Evolutionary conservation across 2,888 invertebrate genomes (phyloP), one percentile per base, ranked within the genome.

Genomic region (Campoletis raptor): DNA sequence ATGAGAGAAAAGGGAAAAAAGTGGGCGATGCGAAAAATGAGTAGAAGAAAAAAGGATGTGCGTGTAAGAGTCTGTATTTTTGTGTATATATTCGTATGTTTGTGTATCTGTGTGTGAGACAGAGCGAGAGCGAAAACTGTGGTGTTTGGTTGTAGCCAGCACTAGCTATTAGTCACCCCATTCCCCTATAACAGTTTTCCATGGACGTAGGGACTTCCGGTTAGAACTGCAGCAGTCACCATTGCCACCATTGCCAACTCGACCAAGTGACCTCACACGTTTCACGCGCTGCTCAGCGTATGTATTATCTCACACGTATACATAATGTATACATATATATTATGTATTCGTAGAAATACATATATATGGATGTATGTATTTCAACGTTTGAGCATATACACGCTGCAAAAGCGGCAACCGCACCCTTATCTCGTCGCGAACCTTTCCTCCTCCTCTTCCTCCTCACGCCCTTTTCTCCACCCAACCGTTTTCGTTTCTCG

Each of bases 351-450:
- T 15, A n/a, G 24, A 18, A 12, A 48, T 15, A 48, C 30, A 12
- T 54, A 9, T 74, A 37, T n/a, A 0, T 36, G 30, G 30, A 54
- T 54, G 42, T 80, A 80, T 72, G 64, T 42, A 66, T 83, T 86
- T 84, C 79, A 82, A 79, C 79, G 57, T 87, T 81, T 70, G 67
- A 72, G 78, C 52, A n/a, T 81, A 70, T 74, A 79, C 67, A 67
- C 48, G 69, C 74, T 37, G 52, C 82, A 69, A 72, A 80, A 83
- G 86, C 76, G 80, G 66, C 88, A 90, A 87, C 87, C 91, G 87
- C 90, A 90, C 90, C 91, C 89, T 92, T 92, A 92, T 91, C 92
- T 91, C 90, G 91, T 92, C 90, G 90, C 85, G 64, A 45, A 89
- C 89, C 90, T 90, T 89, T 61, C 69, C 66, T 52, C 70, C 45